These are phyloP conservation scores for Andricus quercusramuli DNA, from an alignment of 2,888 invertebrate genomes.

Conservation along the genomic window DNA sequence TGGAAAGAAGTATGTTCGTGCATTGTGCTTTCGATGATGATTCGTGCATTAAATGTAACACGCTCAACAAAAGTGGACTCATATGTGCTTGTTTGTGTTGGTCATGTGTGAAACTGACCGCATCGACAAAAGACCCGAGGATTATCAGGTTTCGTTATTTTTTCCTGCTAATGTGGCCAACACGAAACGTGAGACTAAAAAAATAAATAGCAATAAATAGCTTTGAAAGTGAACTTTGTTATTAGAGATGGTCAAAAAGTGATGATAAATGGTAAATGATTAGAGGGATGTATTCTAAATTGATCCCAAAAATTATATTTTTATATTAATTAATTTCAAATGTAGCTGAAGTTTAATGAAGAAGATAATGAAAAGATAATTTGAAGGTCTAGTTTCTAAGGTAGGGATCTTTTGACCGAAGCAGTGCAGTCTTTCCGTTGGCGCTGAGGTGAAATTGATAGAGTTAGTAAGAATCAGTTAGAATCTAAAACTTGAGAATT, in stretches of 20 bases:
- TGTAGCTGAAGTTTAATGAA: neutral
- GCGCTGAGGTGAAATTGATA: neutral
- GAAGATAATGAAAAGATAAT: too few species aligned
- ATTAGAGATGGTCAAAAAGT: neutral
- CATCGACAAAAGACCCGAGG: slow-evolving; percentile 18
- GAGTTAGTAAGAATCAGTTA: neutral
- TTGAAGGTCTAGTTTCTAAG: neutral
- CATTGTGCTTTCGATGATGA: slow-evolving; percentile 31
- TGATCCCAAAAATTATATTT: neutral
- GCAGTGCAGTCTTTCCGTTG: slow-evolving; percentile 22
- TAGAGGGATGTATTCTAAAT: neutral
- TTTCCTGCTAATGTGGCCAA: slow-evolving; percentile 17
- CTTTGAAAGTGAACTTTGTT: neutral
- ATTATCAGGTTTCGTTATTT: slow-evolving; percentile 23
- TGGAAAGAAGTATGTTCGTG: slow-evolving; percentile 12
- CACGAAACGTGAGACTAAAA: neutral
- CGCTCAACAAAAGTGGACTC: slow-evolving; percentile 8
- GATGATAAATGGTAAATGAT: neutral
- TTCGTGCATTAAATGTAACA: slow-evolving; percentile 36
- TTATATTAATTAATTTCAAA: neutral
- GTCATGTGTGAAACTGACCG: slow-evolving; percentile 29
- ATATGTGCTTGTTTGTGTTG: slow-evolving; percentile 1
- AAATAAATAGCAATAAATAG: too few species aligned
- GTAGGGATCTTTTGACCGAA: slow-evolving; percentile 10
- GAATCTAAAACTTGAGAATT: neutral